Evolutionary conservation across 1,140 invertebrate genomes (phyloP).

Genomic region (Lysiphlebus fabarum): DNA sequence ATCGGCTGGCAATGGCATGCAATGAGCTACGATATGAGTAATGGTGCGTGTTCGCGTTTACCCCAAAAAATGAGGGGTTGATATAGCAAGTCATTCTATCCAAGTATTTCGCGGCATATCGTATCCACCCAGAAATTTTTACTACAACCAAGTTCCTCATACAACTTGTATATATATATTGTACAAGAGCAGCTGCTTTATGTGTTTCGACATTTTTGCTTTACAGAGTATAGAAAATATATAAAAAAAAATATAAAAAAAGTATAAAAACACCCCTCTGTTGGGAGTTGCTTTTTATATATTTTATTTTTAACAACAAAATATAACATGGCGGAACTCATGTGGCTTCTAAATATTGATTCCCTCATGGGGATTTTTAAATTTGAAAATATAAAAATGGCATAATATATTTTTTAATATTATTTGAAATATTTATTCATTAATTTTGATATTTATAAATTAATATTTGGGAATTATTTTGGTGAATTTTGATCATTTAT

Average conservation of each 20-base stretch:
- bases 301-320: slow-evolving; percentile 2
- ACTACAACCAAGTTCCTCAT: too few species aligned
- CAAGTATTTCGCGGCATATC: slow-evolving; percentile 40
- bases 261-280: too few species aligned
- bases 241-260: too few species aligned
- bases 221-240: too few species aligned
- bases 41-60: slow-evolving; percentile 51
- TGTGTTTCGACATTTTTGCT: neutral
- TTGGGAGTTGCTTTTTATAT: too few species aligned
- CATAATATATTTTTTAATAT: too few species aligned
- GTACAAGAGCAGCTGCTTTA: slow-evolving; percentile 3
- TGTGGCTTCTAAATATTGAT: slow-evolving; percentile 51
- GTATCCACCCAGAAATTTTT: slow-evolving; percentile 4
- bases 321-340: slow-evolving; percentile 46
- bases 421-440: too few species aligned
- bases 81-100: slow-evolving; percentile 48
- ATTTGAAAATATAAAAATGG: too few species aligned
- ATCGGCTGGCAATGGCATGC: slow-evolving; percentile 34
- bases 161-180: too few species aligned
- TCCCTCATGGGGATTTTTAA: slow-evolving; percentile 35
- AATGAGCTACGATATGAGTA: slow-evolving; percentile 53
- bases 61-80: slow-evolving; percentile 36
- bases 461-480: too few species aligned
- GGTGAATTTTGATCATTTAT: too few species aligned
- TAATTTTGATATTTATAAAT: too few species aligned